Conservation (phyloP, 2,113 vertebrate species). For the Corythaeola cristata region DNA sequence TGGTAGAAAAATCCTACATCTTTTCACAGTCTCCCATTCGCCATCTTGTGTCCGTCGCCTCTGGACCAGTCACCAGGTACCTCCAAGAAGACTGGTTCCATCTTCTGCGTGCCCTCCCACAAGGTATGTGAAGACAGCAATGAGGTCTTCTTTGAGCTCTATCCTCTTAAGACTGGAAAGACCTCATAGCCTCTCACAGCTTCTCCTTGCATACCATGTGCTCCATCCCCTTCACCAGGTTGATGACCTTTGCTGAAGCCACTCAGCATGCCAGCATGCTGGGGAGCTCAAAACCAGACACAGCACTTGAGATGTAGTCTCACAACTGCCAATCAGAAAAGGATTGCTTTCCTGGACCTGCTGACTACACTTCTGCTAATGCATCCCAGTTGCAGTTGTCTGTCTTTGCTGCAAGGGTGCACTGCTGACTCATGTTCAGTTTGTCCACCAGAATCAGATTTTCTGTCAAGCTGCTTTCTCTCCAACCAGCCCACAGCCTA, state of each 20-base stretch:
- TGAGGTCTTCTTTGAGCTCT: background rate
- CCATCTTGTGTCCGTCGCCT: background rate
- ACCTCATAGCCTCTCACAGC: background rate
- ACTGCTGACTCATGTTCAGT: background rate
- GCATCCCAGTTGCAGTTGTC: background rate
- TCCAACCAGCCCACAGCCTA: background rate
- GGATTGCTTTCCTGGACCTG: background rate
- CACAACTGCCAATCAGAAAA: background rate
- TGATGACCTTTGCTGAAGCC: background rate
- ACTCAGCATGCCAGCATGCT: background rate
- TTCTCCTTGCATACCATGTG: background rate
- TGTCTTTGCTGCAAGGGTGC: background rate
- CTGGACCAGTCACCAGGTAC: background rate
- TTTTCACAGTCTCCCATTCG: background rate
- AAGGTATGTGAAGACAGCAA: background rate
- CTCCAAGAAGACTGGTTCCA: background rate
- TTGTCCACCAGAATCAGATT: background rate
- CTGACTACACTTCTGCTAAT: background rate
- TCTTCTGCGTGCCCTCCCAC: background rate
- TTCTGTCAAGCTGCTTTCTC: background rate
- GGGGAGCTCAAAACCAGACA: background rate
- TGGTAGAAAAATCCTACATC: background rate
- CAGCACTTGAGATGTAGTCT: background rate
- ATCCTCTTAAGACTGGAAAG: background rate
- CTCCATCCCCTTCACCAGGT: background rate